Evolutionary conservation across 2,888 invertebrate species (phyloP).

Genomic region (Charanyca ferruginea): DNA sequence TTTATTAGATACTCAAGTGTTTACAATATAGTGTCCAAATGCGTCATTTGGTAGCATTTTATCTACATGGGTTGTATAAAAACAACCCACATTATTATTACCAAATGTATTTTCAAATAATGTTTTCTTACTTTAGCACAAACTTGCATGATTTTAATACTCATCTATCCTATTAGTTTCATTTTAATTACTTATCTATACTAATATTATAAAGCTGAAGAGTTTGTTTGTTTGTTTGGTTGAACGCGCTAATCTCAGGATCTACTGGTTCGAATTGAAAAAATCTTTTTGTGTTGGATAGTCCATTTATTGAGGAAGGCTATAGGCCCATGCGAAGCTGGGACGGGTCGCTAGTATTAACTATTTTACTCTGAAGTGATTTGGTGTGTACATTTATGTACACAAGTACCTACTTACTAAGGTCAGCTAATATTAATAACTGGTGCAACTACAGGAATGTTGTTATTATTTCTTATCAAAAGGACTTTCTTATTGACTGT

Average conservation of each 20-base stretch:
- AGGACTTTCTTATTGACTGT: slow-evolving; percentile 46
- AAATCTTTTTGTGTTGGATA: too few relatives aligned
- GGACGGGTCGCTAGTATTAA: too few relatives aligned
- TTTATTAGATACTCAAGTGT: not conserved
- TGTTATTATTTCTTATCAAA: slow-evolving; percentile 53
- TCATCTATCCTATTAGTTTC: too few relatives aligned
- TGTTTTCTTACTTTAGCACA: not conserved
- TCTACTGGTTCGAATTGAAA: too few relatives aligned
- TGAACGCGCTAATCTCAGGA: too few relatives aligned
- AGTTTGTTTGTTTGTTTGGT: too few relatives aligned
- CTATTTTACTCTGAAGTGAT: not conserved
- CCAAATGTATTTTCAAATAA: not conserved
- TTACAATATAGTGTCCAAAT: not conserved
- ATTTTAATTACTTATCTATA: too few relatives aligned
- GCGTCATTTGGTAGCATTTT: not conserved
- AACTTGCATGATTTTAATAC: not conserved
- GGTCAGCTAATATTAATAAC: slow-evolving; percentile 26
- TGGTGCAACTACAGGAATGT: slow-evolving; percentile 21
- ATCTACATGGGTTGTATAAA: not conserved
- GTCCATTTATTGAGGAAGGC: too few relatives aligned
- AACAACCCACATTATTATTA: not conserved
- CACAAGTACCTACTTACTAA: slow-evolving; percentile 18
- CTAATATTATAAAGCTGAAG: too few relatives aligned
- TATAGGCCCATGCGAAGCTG: too few relatives aligned
- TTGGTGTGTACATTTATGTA: not conserved